Conservation (phyloP, 2,888 invertebrate species). For the Oxyteleia sp. region DNA sequence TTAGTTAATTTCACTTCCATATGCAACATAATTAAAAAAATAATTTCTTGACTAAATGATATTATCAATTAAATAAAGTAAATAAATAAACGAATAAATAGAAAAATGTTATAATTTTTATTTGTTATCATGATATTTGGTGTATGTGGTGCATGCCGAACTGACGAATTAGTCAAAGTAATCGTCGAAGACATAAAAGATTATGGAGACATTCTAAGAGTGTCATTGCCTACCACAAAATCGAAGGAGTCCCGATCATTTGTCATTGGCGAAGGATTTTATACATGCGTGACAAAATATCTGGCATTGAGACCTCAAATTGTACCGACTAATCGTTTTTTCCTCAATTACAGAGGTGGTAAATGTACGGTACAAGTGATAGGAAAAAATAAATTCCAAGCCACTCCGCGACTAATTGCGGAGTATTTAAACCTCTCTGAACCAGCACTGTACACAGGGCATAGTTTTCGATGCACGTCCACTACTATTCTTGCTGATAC, state of each 20-base stretch:
- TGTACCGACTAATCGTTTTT: background rate
- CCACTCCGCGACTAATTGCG: constrained; percentile 16
- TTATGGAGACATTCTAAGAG: background rate
- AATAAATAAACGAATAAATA: too few species aligned
- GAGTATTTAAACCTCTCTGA: background rate
- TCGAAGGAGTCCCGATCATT: constrained; percentile 5
- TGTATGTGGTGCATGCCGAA: constrained; percentile 11
- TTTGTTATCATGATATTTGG: constrained; percentile 19
- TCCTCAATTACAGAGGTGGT: background rate
- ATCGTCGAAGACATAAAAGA: constrained; percentile 1
- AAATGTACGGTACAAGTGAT: constrained; percentile 20
- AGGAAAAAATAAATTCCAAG: constrained; percentile 21
- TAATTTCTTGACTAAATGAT: too few species aligned
- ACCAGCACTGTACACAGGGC: constrained; percentile 74
- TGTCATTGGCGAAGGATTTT: constrained; percentile 19
- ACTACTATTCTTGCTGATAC: constrained; percentile 68
- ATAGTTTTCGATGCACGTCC: constrained; percentile 67
- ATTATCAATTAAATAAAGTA: constrained; percentile 2
- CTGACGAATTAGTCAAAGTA: constrained; percentile 6
- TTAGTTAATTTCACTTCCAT: too few species aligned
- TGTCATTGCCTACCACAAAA: constrained; percentile 14
- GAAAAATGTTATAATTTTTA: too few species aligned
- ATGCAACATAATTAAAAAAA: too few species aligned
- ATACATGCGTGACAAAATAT: constrained; percentile 12
- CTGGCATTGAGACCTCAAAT: background rate